Base-by-base conservation (phyloP, 2,888 invertebrate genomes). In the Copidosoma aretas region DNA sequence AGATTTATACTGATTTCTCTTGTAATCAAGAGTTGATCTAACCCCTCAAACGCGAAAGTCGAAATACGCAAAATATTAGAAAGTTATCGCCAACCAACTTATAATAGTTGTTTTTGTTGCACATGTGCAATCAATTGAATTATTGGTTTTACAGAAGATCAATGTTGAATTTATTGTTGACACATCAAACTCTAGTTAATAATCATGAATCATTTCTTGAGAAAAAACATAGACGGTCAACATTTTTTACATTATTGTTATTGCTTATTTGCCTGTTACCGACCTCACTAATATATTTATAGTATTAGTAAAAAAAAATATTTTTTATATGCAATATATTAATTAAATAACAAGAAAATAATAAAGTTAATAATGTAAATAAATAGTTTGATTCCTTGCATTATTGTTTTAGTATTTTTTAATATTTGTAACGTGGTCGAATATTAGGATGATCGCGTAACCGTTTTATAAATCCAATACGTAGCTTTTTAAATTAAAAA, bases 51-150 rank as follows among this genome's bases (percentile, higher is more conserved):
- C 19, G 60, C 56, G 21, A 15, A 46, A 46, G 43, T 46, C 43
- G 43, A 15, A 46, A 46, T 70, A 61, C 70, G 70, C 70, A 70
- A 70, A 70, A 67, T 19, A 64, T 59, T 67, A 70, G 67, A 70
- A 70, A 70, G 70, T 70, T 70, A 70, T 70, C 70, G 70, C 70
- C 70, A 53, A 61, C 17, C 39, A 32, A 32, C 32, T 3, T 32
- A 60, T 64, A 32, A 19, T n/a, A 41, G 21, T 15, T 51, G 52
- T 63, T 19, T 51, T 8, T 41, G n/a, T n/a, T 22, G 15, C 43
- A 46, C 41, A 43, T 46, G 32, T 64, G 60, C 54, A 17, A 57
- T 52, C 32, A 32, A 22, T 54, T 25, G 24, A 57, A 52, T 62
- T 41, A 67, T 39, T 49, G 10, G n/a, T 58, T 62, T 12, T 32